A percentile compares a stretch with the other conserved stretches of the same genome.
phyloP scores from a whole-genome alignment of 2,113 vertebrate genomes.

The Taxidea taxus region DNA sequence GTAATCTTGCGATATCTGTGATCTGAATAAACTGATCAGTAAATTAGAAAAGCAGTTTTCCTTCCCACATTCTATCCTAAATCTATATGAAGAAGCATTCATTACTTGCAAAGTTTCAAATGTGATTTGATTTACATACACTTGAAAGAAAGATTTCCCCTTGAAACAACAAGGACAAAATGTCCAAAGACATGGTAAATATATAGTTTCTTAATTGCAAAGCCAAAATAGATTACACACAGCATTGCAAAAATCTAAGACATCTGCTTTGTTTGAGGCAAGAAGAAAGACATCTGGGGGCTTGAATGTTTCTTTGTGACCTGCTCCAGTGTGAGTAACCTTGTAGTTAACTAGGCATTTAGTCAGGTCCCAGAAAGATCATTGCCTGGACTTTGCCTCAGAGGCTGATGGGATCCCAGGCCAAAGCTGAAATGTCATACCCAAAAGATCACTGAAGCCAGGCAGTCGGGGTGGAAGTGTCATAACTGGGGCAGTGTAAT shows the following conservation, averaged over 20 bases:
- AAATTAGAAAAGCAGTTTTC: constrained; percentile 71
- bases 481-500: neutral
- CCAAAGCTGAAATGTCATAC: constrained; percentile 61
- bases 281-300: constrained; percentile 74
- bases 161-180: constrained; percentile 74
- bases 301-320: constrained; percentile 72
- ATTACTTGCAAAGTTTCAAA: constrained; percentile 70
- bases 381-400: constrained; percentile 69
- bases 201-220: constrained; percentile 82
- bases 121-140: constrained; percentile 51
- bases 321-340: constrained; percentile 76
- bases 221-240: constrained; percentile 80
- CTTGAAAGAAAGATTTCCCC: constrained; percentile 65
- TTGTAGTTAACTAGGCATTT: constrained; percentile 83
- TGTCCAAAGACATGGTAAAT: constrained; percentile 81
- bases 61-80: constrained; percentile 66
- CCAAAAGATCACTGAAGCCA: constrained; percentile 47
- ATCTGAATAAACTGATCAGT: constrained; percentile 62
- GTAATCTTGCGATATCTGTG: constrained; percentile 69
- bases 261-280: constrained; percentile 79
- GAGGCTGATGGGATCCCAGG: constrained; percentile 64
- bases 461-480: constrained; percentile 3
- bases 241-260: constrained; percentile 79
- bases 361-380: constrained; percentile 76
- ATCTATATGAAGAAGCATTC: constrained; percentile 66